phyloP scores from a whole-genome alignment of 1,140 invertebrate genomes.

The Hylaeus volcanicus region DNA sequence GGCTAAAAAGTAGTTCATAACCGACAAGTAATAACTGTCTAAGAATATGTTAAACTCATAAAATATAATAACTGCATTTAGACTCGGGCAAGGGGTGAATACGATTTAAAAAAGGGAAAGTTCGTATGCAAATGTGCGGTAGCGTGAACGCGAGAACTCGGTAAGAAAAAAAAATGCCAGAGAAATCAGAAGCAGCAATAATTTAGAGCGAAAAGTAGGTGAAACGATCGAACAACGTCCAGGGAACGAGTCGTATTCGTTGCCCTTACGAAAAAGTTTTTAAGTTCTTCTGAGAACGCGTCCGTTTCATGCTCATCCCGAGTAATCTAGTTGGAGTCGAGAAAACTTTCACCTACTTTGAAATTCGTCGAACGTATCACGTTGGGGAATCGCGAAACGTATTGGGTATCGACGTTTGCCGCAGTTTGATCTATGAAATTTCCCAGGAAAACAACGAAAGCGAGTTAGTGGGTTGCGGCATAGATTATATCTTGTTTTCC shows the following conservation, averaged over 20 bases:
- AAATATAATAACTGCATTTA: too few relatives aligned
- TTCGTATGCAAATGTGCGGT: neutral
- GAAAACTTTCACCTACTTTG: constrained; percentile 62
- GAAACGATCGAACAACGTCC: constrained; percentile 6
- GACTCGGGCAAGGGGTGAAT: too few relatives aligned
- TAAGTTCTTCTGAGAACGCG: constrained; percentile 28
- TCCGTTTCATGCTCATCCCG: constrained; percentile 15
- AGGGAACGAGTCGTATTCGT: neutral
- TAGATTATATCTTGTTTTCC: too few relatives aligned
- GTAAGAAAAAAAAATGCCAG: neutral
- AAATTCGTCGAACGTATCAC: constrained; percentile 28
- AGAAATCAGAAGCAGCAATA: constrained; percentile 3
- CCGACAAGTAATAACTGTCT: too few relatives aligned
- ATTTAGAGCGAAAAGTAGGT: constrained; percentile 9
- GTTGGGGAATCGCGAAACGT: neutral
- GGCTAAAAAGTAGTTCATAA: too few relatives aligned
- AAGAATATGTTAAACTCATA: too few relatives aligned
- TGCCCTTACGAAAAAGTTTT: constrained; percentile 7
- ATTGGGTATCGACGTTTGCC: constrained; percentile 12
- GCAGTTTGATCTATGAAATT: constrained; percentile 17
- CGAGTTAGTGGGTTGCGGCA: neutral
- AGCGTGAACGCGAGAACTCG: neutral
- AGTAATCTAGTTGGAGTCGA: constrained; percentile 52
- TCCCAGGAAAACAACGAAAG: neutral
- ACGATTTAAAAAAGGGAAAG: neutral